A percentile compares a stretch with the other conserved stretches of the same genome.
phyloP scores from a whole-genome alignment of 2,888 invertebrate genomes.

The Pyralis farinalis region DNA sequence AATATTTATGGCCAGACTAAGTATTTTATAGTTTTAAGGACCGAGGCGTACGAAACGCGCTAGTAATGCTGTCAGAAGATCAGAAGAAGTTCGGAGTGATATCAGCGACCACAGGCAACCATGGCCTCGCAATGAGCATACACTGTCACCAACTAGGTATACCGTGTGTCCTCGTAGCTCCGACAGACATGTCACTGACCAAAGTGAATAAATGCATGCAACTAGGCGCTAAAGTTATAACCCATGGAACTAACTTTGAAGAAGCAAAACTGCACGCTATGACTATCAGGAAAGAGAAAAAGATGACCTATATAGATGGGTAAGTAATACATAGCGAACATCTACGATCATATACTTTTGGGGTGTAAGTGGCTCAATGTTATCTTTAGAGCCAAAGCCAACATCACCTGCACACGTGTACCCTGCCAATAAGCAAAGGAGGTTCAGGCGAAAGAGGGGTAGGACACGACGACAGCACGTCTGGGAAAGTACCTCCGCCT shows the following conservation, averaged over 20 bases:
- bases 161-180: slow-evolving; percentile 93
- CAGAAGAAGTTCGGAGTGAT: slow-evolving; percentile 90
- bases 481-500: too few relatives aligned
- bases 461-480: too few relatives aligned
- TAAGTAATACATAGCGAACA: too few relatives aligned
- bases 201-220: slow-evolving; percentile 92
- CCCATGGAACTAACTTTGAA: slow-evolving; percentile 87
- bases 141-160: slow-evolving; percentile 86
- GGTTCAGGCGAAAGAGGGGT: too few relatives aligned
- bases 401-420: too few relatives aligned
- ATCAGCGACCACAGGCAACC: slow-evolving; percentile 95
- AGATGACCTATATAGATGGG: slow-evolving; percentile 93
- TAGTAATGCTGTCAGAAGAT: slow-evolving; percentile 86
- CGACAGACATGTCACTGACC: slow-evolving; percentile 92
- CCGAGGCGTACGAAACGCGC: slow-evolving; percentile 92
- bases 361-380: too few relatives aligned
- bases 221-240: slow-evolving; percentile 89
- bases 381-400: slow-evolving; percentile 5
- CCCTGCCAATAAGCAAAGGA: too few relatives aligned
- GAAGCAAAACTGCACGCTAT: slow-evolving; percentile 90
- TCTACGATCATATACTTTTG: too few relatives aligned
- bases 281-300: slow-evolving; percentile 84
- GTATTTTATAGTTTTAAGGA: slow-evolving; percentile 97
- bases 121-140: slow-evolving; percentile 89
- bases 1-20: too few relatives aligned